These are phyloP conservation scores for Cinclus mexicanus DNA, from an alignment of 2,113 vertebrate species.

Conservation along the genomic window DNA sequence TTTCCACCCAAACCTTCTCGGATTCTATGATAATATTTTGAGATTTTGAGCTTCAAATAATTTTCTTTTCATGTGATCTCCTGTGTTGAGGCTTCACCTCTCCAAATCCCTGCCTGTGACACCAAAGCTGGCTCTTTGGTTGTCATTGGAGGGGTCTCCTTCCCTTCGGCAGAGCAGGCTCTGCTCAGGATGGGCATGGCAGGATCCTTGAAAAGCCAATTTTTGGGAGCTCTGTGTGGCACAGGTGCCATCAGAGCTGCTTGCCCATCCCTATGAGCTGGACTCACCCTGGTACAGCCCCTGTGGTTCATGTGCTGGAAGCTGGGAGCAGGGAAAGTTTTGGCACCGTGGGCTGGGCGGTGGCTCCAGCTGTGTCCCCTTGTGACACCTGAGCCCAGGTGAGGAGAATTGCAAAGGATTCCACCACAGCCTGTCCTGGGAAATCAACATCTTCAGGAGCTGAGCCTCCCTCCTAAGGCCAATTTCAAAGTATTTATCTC, in stretches of 20 bases:
- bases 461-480: background rate
- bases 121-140: background rate
- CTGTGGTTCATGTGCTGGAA: background rate
- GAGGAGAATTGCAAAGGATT: background rate
- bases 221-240: background rate
- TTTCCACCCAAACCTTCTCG: background rate
- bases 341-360: background rate
- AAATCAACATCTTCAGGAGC: background rate
- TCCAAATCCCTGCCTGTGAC: background rate
- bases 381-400: background rate
- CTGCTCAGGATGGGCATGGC: background rate
- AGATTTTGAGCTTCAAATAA: background rate
- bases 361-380: background rate
- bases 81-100: background rate
- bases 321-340: background rate
- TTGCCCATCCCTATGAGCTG: background rate
- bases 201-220: background rate
- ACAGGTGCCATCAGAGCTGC: background rate
- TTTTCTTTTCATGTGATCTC: background rate
- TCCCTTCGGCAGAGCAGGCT: background rate
- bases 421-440: background rate
- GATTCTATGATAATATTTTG: background rate
- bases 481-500: background rate
- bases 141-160: background rate
- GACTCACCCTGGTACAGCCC: rapidly evolving